Percentiles rank a stretch among this genome's conserved stretches.
These are phyloP conservation scores for Triplophysa dalaica DNA, from an alignment of 2,113 vertebrate species.

Conservation along the genomic window DNA sequence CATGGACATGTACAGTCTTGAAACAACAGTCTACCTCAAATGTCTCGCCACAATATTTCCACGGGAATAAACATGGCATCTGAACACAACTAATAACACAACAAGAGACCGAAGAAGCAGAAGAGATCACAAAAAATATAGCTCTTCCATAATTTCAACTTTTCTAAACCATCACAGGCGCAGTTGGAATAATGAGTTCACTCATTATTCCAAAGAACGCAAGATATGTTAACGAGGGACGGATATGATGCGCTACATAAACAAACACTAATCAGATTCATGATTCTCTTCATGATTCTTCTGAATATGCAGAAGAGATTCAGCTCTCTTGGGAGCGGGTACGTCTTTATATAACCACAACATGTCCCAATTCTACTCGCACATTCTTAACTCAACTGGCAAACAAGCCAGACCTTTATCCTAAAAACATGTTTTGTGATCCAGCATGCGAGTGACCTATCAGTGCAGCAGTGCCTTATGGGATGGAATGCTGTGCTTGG, in stretches of 20 bases:
- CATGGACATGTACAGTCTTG: slow-evolving; percentile 14
- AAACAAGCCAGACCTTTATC: not conserved
- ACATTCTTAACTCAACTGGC: not conserved
- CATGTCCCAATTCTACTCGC: not conserved
- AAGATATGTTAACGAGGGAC: slow-evolving; percentile 25
- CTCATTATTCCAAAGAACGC: slow-evolving; percentile 42
- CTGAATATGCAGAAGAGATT: slow-evolving; percentile 30
- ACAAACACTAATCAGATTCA: slow-evolving; percentile 37
- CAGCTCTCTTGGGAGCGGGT: slow-evolving; percentile 19
- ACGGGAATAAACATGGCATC: slow-evolving; percentile 22
- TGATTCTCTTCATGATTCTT: slow-evolving; percentile 19
- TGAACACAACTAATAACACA: slow-evolving; percentile 6
- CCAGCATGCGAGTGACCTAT: slow-evolving; percentile 44
- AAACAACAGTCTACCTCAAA: not conserved
- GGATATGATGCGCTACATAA: slow-evolving; percentile 30
- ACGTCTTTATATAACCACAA: slow-evolving; percentile 27
- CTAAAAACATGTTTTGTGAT: not conserved
- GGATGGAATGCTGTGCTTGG: slow-evolving; percentile 30
- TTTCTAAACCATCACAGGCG: slow-evolving; percentile 11
- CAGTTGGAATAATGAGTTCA: slow-evolving; percentile 27
- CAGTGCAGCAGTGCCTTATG: slow-evolving; percentile 44
- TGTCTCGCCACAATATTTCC: slow-evolving; percentile 1
- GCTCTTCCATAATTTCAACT: not conserved
- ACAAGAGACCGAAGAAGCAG: not conserved
- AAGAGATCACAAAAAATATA: not conserved